Base-by-base conservation (phyloP, 2,113 vertebrate genomes). In the Oreotrochilus melanogaster region DNA sequence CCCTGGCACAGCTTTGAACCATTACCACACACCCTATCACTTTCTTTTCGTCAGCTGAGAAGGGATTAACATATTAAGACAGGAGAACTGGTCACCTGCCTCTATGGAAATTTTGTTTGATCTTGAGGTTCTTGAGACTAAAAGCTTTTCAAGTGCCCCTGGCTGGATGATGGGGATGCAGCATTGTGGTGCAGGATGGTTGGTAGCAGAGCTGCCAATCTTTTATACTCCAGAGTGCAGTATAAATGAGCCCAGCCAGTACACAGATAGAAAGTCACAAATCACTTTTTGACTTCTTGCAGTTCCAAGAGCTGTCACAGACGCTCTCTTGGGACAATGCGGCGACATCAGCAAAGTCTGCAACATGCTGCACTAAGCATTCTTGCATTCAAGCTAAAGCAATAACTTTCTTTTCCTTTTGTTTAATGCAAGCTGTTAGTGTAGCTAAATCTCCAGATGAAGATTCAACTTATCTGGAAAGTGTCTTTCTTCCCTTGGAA, bases 51-150 rank as follows among this genome's bases (percentile, higher is more conserved):
- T 61, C 24, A 56, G 27, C 28, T 69, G 30, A 64, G 22, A 82
- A 61, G 11, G 0, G 0, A 10, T 58, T 9, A 64, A 31, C 14
- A 27, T 54, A 10, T 4, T 78, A 51, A 81, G 61, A 53, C 53
- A 39, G 80, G 35, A 57, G 14, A 88, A 13, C 27, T 31, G 28
- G 10, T 57, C 28, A 28, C 9, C 31, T 54, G 18, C 18, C 66
- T 75, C 8, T 11, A 6, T 22, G 21, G 48, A 12, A 79, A 3
- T 79, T 91, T 51, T 35, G 25, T 23, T 74, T 24, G 1, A 0
- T 73, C 10, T 39, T 43, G 5, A 84, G 69, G 22, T 74, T 60
- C 60, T 54, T 30, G 78, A 74, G 78, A 14, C 25, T 45, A 58
- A 83, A 70, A 79, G 5, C 7, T 71, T 62, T 65, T 74, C 45